Conservation (phyloP, 2,797 vertebrate genomes). For the Phyllotis vaccarum region DNA sequence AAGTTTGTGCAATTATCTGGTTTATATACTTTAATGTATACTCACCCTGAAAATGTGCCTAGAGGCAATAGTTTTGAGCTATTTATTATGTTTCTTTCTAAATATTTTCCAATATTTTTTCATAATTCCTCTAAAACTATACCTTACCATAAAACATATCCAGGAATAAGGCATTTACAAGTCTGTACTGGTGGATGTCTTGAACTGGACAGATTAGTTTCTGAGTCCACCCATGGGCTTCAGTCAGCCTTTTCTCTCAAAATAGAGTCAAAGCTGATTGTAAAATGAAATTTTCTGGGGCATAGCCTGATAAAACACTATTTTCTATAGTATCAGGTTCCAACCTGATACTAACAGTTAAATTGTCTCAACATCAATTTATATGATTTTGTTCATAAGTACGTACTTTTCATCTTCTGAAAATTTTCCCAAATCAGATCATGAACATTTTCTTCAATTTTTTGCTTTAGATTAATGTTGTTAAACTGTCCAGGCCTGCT, state of each 20-base stretch:
- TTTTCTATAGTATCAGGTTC: no score
- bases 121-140: neutral
- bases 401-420: neutral
- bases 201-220: neutral
- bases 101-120: neutral
- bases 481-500: neutral
- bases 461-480: neutral
- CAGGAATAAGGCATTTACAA: neutral
- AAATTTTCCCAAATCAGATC: neutral
- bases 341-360: neutral
- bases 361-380: neutral
- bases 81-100: neutral
- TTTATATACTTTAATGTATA: constrained; percentile 15
- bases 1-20: constrained; percentile 4
- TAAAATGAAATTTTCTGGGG: neutral
- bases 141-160: neutral
- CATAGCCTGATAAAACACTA: neutral
- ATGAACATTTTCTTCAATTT: constrained; percentile 26
- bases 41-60: neutral
- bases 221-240: neutral
- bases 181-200: neutral
- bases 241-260: neutral
- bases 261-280: neutral
- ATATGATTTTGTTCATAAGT: constrained; percentile 5
- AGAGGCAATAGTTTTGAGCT: neutral